Percentiles rank a stretch among this genome's conserved stretches.
Evolutionary conservation across 1,140 invertebrate genomes (phyloP).

Genomic region (Procambarus clarkii): DNA sequence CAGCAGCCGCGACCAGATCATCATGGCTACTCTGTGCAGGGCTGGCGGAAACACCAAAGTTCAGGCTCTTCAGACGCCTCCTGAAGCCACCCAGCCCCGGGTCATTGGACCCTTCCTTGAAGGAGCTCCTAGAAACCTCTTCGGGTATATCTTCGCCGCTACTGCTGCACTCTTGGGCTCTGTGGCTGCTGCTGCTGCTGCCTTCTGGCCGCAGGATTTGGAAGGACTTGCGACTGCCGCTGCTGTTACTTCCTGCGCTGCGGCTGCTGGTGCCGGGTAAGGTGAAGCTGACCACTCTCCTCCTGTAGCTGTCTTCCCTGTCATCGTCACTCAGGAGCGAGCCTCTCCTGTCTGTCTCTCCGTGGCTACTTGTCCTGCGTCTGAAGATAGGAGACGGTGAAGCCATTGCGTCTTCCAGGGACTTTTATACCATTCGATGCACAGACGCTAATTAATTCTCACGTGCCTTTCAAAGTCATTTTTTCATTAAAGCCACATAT

Average conservation of each 20-base stretch:
- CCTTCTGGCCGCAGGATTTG: not conserved
- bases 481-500: not conserved
- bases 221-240: not conserved
- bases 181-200: not conserved
- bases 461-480: not conserved
- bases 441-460: not conserved
- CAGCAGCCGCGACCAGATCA: not conserved
- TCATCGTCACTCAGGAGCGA: slow-evolving; percentile 29
- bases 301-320: not conserved
- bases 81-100: slow-evolving; percentile 15
- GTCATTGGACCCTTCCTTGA: slow-evolving; percentile 8
- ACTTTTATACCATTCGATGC: not conserved
- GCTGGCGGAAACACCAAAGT: slow-evolving; percentile 37
- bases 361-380: slow-evolving; percentile 24
- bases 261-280: slow-evolving; percentile 15
- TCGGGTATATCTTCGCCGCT: slow-evolving; percentile 19
- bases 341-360: slow-evolving; percentile 17
- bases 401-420: not conserved
- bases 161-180: not conserved
- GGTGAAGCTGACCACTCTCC: slow-evolving; percentile 57
- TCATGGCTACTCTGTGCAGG: slow-evolving; percentile 32
- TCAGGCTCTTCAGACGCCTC: slow-evolving; percentile 50
- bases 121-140: not conserved
- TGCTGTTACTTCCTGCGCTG: no score
- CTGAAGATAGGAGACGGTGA: not conserved